Conservation (phyloP, 2,797 vertebrate genomes). For the Halcyon smyrnensis region DNA sequence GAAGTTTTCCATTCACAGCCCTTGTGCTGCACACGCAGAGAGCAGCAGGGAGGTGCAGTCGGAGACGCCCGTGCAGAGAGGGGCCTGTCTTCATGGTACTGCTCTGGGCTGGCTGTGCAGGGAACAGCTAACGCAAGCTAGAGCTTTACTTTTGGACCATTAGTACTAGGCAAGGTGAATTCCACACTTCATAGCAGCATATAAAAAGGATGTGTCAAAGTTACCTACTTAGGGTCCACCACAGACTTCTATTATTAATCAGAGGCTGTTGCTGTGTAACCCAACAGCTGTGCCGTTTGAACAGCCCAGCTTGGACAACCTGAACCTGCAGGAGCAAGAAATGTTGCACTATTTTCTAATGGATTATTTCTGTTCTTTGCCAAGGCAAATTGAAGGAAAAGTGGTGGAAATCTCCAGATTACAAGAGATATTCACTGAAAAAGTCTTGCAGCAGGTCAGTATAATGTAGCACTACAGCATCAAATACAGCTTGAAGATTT, state of each 20-base stretch:
- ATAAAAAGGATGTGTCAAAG: not conserved
- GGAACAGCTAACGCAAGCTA: no score
- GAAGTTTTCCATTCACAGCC: fast-evolving
- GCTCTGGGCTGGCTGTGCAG: no score
- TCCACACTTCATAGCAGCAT: fast-evolving
- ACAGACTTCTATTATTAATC: fast-evolving
- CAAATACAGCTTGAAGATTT: not conserved
- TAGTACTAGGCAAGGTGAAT: not conserved
- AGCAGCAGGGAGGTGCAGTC: not conserved
- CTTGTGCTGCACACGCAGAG: fast-evolving
- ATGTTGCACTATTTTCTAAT: not conserved
- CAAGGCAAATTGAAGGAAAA: constrained; percentile 97
- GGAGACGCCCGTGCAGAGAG: not conserved
- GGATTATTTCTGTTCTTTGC: not conserved
- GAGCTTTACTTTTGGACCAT: fast-evolving
- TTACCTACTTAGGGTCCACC: not conserved
- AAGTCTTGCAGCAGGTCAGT: constrained; percentile 94
- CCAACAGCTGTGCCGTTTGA: not conserved
- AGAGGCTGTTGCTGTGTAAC: fast-evolving
- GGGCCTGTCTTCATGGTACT: fast-evolving
- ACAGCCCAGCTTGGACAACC: not conserved
- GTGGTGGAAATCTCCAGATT: constrained; percentile 98
- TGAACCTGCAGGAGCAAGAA: not conserved
- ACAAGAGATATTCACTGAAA: constrained; percentile 98
- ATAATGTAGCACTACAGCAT: not conserved